These are phyloP conservation scores for Stenopsyche tienmushanensis DNA, from an alignment of 1,140 invertebrate genomes.

Conservation along the genomic window DNA sequence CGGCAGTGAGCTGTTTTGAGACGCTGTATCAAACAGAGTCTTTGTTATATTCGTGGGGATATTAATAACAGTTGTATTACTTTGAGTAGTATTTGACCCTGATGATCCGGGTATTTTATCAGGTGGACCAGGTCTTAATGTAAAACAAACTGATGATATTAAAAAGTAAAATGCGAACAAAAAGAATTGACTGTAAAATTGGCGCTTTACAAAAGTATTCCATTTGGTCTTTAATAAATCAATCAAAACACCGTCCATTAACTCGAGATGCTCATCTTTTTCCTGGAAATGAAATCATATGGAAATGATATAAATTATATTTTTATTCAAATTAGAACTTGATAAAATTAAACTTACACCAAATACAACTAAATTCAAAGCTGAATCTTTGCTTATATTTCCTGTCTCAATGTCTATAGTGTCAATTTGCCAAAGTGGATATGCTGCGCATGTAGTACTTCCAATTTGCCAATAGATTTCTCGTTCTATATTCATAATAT, in stretches of 20 bases:
- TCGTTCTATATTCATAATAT: conserved; percentile 90
- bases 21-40: background rate
- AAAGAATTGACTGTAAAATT: conserved; percentile 91
- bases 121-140: conserved; percentile 75
- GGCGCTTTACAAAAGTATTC: conserved; percentile 95
- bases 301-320: background rate
- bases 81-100: conserved; percentile 16
- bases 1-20: conserved; percentile 14
- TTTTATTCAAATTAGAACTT: background rate
- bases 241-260: conserved; percentile 93
- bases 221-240: conserved; percentile 96
- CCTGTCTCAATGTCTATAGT: conserved; percentile 92
- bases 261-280: conserved; percentile 90
- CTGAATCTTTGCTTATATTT: conserved; percentile 89
- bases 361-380: conserved; percentile 97
- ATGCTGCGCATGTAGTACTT: conserved; percentile 94
- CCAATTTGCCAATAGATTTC: conserved; percentile 97
- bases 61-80: conserved; percentile 3
- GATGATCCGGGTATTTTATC: conserved; percentile 41
- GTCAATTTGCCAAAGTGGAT: conserved; percentile 94
- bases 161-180: conserved; percentile 88
- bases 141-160: conserved; percentile 83
- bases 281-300: conserved; percentile 62
- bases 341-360: conserved; percentile 66
- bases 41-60: conserved; percentile 9